Conservation (phyloP, 2,113 vertebrate genomes). For the Halcyon senegalensis region DNA sequence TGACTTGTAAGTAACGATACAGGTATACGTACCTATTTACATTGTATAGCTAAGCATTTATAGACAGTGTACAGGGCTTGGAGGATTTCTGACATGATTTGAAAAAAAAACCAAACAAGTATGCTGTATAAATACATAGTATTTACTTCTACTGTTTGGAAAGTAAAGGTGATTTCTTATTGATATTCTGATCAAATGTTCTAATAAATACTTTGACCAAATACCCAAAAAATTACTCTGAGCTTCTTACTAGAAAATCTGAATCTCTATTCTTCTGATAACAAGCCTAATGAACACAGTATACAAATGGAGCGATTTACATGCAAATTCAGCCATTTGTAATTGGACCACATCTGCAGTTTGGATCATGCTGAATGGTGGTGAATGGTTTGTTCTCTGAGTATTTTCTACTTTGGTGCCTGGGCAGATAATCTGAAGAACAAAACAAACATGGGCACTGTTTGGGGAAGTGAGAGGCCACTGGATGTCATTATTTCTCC, state of each 20-base stretch:
- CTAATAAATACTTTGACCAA: not conserved
- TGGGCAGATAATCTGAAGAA: not conserved
- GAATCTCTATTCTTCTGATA: not conserved
- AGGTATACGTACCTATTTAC: not conserved
- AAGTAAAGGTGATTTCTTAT: rapidly evolving
- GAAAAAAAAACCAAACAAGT: not conserved
- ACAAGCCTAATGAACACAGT: not conserved
- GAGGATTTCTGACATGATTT: not conserved
- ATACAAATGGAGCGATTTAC: not conserved
- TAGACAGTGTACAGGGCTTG: not conserved
- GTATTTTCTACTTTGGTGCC: not conserved
- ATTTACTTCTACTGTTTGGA: not conserved
- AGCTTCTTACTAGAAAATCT: not conserved
- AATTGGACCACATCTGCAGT: not conserved
- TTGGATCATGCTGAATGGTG: not conserved
- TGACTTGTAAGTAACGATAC: not conserved
- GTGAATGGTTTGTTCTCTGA: not conserved
- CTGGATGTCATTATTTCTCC: constrained; percentile 48
- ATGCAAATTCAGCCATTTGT: not conserved
- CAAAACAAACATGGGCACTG: not conserved
- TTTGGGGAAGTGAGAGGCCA: not conserved
- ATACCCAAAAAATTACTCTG: not conserved
- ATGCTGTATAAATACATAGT: not conserved
- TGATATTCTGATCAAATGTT: not conserved
- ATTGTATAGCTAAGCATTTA: not conserved